Base-by-base conservation (phyloP, 2,888 invertebrate species). In the Malthinus seriepunctatus region DNA sequence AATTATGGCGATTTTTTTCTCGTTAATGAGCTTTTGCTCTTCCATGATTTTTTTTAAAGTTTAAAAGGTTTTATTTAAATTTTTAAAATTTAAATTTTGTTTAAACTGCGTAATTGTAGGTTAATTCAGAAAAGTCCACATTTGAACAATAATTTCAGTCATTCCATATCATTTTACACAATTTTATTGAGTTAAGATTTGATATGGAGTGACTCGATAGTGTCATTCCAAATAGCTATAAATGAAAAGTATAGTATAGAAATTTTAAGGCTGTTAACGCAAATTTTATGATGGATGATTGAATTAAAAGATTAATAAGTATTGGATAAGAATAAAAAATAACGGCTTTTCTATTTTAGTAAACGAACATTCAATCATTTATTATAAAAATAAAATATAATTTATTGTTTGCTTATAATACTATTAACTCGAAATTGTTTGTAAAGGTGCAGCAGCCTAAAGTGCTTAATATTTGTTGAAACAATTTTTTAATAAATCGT, bases 141-240 rank as follows among this genome's bases (percentile, higher is more conserved):
- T 69, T 66, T 67, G 72, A 73, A 76, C 73, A 75, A 76, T 73
- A 74, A 73, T 61, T 71, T 73, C 23, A 5, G 23, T 23, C 23
- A 23, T 23, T 23, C 23, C 23, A 23, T 23, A 23, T 23, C 23
- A 23, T 23, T 23, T 23, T 23, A 23, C 23, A 5, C 23, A 23
- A 23, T 23, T 23, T 23, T 23, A 23, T 23, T 23, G 23, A 23
- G 3, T 3, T 23, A 23, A 23, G 23, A 23, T 23, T 23, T 23
- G 23, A 23, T 23, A 5, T 23, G 23, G 5, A 23, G 23, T 23
- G 23, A 23, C 23, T 72, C 71, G 69, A 73, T 76, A 74, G 73
- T 77, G 77, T 77, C 77, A 77, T 78, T 78, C 78, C 78, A 77
- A 69, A 59, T 75, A 73, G 71, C 73, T 72, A 71, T 74, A 72